Base-by-base conservation (phyloP, 2,888 invertebrate genomes). In the Invenusta paracnida region DNA sequence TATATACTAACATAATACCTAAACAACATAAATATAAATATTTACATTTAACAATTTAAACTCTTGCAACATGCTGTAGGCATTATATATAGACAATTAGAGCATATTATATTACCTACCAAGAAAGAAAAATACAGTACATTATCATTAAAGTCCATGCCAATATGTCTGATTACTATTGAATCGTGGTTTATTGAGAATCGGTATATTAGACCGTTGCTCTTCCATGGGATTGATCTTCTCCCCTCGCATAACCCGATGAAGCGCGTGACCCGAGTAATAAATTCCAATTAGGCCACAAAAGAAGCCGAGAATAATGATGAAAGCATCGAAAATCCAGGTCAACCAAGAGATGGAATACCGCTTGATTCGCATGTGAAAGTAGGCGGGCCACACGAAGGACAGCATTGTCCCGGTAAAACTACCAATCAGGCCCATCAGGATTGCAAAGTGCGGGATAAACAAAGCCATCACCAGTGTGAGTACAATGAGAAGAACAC, bases 351-450 rank as follows among this genome's bases (percentile, higher is more conserved):
- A 87, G 67, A 99, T 93, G 73, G 94, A 93, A 89, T 94, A 94
- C n/a, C 96, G 94, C 91, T 97, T 98, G 88, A 99, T 93, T 90
- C 95, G 95, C 85, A 99, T 93, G 91, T 99, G 98, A 92, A 99
- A 99, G 91, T 97, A 97, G 88, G 97, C 98, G 0, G 99, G 99
- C 99, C 99, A 99, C 88, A 99, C 97, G 92, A 99, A 98, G 88
- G 97, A 98, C 86, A 99, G 93, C 98, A 99, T 98, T 0, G 98
- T 98, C 0, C 99, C 97, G 0, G 99, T 99, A 91, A 99, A 98
- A 90, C 96, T 97, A 23, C 99, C 99, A 88, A 99, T 98, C 89
- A 99, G 96, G 27, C 98, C 99, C 98, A 99, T 99, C 86, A 99
- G 93, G 89, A 98, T 96, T 86, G 97, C 95, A 91, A 99, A 98